phyloP scores from a whole-genome alignment of 2,888 invertebrate species.

The Ypsolopha scabrella region DNA sequence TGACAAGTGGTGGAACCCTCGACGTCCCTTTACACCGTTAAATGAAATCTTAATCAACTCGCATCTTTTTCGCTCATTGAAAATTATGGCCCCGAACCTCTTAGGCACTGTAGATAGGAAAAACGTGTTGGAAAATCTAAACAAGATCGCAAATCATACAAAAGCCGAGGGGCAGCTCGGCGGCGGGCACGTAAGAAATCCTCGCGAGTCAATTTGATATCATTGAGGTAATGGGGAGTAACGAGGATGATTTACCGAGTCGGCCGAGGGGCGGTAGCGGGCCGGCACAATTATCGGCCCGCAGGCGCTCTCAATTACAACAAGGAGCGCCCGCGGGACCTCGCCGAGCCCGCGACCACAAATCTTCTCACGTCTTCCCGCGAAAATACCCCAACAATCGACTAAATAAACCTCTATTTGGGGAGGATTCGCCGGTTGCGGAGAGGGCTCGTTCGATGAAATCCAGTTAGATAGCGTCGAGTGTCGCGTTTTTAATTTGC shows the following conservation, averaged over 20 bases:
- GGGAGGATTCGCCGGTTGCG: conserved; percentile 7
- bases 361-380: conserved; percentile 30
- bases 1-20: conserved; percentile 56
- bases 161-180: conserved; percentile 10
- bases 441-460: conserved; percentile 39
- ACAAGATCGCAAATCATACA: neutral
- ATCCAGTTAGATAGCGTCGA: conserved; percentile 54
- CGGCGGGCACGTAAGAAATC: conserved; percentile 28
- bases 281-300: conserved; percentile 66
- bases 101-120: neutral
- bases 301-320: conserved; percentile 69
- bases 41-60: too few relatives aligned
- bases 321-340: conserved; percentile 63
- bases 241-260: conserved; percentile 64
- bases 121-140: too few relatives aligned
- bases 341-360: conserved; percentile 32
- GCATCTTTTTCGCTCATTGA: neutral
- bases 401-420: conserved; percentile 10
- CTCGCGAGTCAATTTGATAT: conserved; percentile 63
- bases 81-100: neutral
- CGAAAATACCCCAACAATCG: conserved; percentile 1
- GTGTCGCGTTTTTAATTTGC: conserved; percentile 65
- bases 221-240: conserved; percentile 67
- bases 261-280: conserved; percentile 34
- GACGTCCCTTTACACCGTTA: conserved; percentile 24